phyloP scores from a whole-genome alignment of 2,113 vertebrate genomes.

The Neodontobutis hainanensis region DNA sequence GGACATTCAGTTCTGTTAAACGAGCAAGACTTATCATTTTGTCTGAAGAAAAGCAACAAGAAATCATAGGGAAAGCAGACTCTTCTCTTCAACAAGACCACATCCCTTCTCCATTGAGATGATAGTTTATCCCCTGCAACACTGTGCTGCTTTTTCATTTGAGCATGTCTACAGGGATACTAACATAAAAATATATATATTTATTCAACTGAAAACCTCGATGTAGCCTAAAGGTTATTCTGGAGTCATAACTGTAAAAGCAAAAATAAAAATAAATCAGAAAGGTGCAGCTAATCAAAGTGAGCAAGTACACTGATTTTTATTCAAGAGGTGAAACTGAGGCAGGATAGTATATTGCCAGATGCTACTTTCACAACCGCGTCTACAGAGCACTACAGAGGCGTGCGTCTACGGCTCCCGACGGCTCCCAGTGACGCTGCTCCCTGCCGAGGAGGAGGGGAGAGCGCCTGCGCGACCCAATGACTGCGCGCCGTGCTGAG shows the following conservation, averaged over 20 bases:
- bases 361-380: slow-evolving; percentile 64
- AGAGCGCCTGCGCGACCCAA: slow-evolving; percentile 76
- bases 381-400: slow-evolving; percentile 4
- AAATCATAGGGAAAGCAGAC: too few relatives aligned
- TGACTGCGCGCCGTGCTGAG: slow-evolving; percentile 77
- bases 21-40: too few relatives aligned
- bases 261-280: neutral
- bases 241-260: neutral
- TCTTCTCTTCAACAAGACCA: too few relatives aligned
- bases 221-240: neutral
- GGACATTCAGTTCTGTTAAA: too few relatives aligned
- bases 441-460: slow-evolving; percentile 60
- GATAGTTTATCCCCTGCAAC: too few relatives aligned
- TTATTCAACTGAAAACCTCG: too few relatives aligned
- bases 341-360: slow-evolving; percentile 29
- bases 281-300: slow-evolving; percentile 1
- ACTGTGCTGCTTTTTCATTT: too few relatives aligned
- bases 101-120: too few relatives aligned
- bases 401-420: slow-evolving; percentile 3
- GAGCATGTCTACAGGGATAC: too few relatives aligned
- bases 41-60: too few relatives aligned
- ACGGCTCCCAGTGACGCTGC: slow-evolving; percentile 54
- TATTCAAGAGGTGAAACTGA: slow-evolving; percentile 37
- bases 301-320: slow-evolving; percentile 2
- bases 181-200: too few relatives aligned